These are phyloP conservation scores for Brachionichthys hirsutus DNA, from an alignment of 2,113 vertebrate genomes.

Conservation along the genomic window DNA sequence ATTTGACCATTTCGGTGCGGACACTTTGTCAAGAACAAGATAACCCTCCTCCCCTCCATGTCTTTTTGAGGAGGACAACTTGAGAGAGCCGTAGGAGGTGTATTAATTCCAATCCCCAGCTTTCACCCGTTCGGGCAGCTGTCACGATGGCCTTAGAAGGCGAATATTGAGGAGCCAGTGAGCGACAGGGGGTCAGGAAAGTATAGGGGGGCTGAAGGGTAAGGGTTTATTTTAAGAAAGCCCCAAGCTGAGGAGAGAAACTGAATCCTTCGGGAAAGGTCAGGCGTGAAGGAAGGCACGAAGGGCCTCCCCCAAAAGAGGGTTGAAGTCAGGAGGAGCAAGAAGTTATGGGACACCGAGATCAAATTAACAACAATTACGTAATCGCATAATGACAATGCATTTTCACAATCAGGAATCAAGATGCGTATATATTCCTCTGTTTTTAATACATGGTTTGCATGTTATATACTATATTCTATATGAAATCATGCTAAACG, in stretches of 20 bases:
- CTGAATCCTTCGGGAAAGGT: constrained; percentile 81
- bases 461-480: background rate
- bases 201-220: constrained; percentile 59
- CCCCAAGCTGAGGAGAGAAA: constrained; percentile 76
- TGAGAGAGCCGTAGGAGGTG: constrained; percentile 66
- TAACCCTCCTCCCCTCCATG: constrained; percentile 29
- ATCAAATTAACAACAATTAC: constrained; percentile 48
- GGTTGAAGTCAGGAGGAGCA: constrained; percentile 34
- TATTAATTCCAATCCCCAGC: constrained; percentile 74
- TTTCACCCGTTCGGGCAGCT: constrained; percentile 71
- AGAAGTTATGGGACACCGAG: constrained; percentile 34
- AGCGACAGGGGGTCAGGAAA: constrained; percentile 58
- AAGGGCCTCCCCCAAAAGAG: constrained; percentile 45
- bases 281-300: constrained; percentile 71
- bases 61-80: constrained; percentile 67
- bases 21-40: constrained; percentile 39
- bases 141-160: constrained; percentile 83
- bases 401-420: background rate
- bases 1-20: constrained; percentile 7
- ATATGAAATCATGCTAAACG: background rate
- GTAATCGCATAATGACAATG: constrained; percentile 31
- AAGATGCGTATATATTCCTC: background rate
- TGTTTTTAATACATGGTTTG: background rate
- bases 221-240: constrained; percentile 81
- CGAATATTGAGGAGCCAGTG: constrained; percentile 74